phyloP scores from a whole-genome alignment of 2,113 vertebrate genomes.

The Lipophrys pholis region DNA sequence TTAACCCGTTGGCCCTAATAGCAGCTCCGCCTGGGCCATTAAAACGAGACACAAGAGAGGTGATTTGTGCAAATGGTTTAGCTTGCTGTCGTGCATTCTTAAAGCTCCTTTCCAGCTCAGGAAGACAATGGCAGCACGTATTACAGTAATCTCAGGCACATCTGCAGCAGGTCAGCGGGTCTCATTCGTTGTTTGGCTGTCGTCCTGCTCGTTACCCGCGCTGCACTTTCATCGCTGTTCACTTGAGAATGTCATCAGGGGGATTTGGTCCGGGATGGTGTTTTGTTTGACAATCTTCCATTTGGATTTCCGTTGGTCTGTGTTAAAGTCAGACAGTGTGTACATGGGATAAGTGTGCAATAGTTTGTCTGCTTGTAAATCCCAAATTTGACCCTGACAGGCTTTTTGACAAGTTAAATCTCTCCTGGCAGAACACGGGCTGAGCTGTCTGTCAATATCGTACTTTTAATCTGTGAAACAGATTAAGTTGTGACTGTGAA shows the following conservation, averaged over 20 bases:
- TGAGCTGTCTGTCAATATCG: conserved; percentile 11
- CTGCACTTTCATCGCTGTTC: conserved; percentile 61
- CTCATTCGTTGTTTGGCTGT: conserved; percentile 46
- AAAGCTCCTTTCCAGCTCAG: conserved; percentile 62
- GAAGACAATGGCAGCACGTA: conserved; percentile 70
- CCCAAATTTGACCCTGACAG: conserved; percentile 49
- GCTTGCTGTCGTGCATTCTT: conserved; percentile 45
- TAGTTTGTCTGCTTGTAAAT: conserved; percentile 55
- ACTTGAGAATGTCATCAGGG: conserved; percentile 49
- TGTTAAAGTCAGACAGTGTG: conserved; percentile 64
- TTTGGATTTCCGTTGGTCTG: conserved; percentile 71
- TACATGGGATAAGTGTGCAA: conserved; percentile 66
- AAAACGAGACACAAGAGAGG: conserved; percentile 60
- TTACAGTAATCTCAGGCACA: conserved; percentile 81
- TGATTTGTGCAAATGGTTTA: conserved; percentile 75
- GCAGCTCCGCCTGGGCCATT: conserved; percentile 71
- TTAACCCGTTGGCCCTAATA: conserved; percentile 70
- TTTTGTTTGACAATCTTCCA: conserved; percentile 66
- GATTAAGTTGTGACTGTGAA: conserved; percentile 35
- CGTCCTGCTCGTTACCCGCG: conserved; percentile 48
- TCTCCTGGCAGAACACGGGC: conserved; percentile 17
- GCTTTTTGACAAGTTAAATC: conserved; percentile 60
- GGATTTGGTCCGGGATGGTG: conserved; percentile 61
- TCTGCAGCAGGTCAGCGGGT: conserved; percentile 74
- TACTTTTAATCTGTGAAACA: conserved; percentile 45